phyloP scores from a whole-genome alignment of 2,888 invertebrate genomes.

The Shargacucullia verbasci region DNA sequence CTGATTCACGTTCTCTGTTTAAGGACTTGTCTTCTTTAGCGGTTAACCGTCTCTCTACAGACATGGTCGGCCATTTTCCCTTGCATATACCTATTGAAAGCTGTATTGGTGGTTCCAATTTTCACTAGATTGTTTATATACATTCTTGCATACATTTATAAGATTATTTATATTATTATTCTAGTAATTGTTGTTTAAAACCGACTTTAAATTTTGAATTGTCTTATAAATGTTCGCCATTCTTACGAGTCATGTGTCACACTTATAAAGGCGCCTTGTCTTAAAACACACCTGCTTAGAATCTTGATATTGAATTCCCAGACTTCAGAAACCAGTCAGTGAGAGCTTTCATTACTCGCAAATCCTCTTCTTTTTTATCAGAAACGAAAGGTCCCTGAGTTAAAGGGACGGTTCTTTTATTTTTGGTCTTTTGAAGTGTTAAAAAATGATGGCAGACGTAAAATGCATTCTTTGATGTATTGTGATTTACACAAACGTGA shows the following conservation, averaged over 20 bases:
- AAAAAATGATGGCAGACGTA: constrained; percentile 68
- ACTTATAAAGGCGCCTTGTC: constrained; percentile 75
- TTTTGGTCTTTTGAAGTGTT: constrained; percentile 64
- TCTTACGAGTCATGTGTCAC: constrained; percentile 63
- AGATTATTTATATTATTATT: too few species aligned
- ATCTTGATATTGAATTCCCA: constrained; percentile 83
- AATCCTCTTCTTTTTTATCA: constrained; percentile 61
- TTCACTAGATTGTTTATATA: too few species aligned
- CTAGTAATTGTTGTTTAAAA: too few species aligned
- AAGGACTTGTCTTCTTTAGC: too few species aligned
- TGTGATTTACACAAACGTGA: constrained; percentile 53
- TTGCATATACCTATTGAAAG: too few species aligned
- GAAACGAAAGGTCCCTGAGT: constrained; percentile 50
- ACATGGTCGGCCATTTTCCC: too few species aligned
- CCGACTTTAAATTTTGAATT: background rate
- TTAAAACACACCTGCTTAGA: constrained; percentile 86
- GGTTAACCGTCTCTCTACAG: too few species aligned
- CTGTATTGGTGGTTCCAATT: too few species aligned
- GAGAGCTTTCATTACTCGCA: constrained; percentile 69
- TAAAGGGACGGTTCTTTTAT: constrained; percentile 60
- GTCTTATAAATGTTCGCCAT: constrained; percentile 20
- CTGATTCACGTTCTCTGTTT: too few species aligned
- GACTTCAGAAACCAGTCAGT: constrained; percentile 73
- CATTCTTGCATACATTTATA: too few species aligned
- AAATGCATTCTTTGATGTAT: constrained; percentile 62